Base-by-base conservation (phyloP, 2,888 invertebrate species). In the Eupithecia exiguata region DNA sequence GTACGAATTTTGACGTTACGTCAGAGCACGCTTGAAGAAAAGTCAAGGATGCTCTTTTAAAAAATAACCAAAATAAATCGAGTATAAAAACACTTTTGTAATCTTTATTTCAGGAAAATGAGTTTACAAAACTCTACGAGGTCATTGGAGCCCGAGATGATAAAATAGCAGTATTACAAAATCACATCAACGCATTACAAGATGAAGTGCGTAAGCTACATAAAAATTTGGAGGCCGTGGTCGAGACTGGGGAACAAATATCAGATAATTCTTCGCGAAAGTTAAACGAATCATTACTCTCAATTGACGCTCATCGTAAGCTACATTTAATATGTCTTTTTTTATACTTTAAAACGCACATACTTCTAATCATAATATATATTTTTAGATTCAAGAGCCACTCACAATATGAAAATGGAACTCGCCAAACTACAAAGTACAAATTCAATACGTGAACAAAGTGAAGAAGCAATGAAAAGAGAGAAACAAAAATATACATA, bases 371-470 rank as follows among this genome's bases (percentile, higher is more conserved):
- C 43, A 62, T n/a, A n/a, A n/a, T n/a, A n/a, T 38, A 49, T 68
- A n/a, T 66, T 83, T 87, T 71, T 77, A 94, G 94, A 94, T 80
- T 92, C 94, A 1, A 92, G 85, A 83, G 91, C 93, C 74, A 89
- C 91, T n/a, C 94, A 93, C 81, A 91, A 94, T 76, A 92, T 94
- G 85, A 91, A 89, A 85, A 87, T 89, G 80, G 94, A 93, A 80
- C 67, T 93, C 71, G 89, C 88, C 18, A 87, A 88, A 79, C 83
- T 93, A 62, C 85, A 91, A 79, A 86, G 84, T 71, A 83, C 87
- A 69, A 91, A 92, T 70, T 69, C 80, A 12, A 80, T 81, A 72
- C 80, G 92, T 71, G 89, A 90, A 78, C 81, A 88, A 75, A 84
- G 83, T 61, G 87, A 89, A 35, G 89, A 89, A 78, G 85, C 84